Conservation (phyloP, 2,113 vertebrate genomes). For the Rattus norvegicus region DNA sequence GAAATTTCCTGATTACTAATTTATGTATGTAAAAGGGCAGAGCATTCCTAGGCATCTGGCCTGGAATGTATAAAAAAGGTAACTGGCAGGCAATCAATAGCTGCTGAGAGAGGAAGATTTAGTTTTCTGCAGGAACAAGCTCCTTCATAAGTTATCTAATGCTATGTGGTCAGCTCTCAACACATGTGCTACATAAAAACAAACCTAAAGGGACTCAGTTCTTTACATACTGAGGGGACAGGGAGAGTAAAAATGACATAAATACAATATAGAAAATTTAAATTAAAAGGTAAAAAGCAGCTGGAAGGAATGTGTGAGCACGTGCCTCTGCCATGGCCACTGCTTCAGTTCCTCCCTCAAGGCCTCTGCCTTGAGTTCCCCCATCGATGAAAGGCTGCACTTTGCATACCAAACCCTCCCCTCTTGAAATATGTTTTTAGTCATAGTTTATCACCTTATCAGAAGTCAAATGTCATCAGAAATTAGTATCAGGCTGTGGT, state of each 20-base stretch:
- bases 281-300: background rate
- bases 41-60: background rate
- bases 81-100: background rate
- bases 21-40: background rate
- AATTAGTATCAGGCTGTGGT: background rate
- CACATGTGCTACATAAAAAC: background rate
- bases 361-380: background rate
- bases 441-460: background rate
- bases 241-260: background rate
- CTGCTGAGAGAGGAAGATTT: background rate
- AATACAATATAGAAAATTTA: background rate
- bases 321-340: too few species aligned
- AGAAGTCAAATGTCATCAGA: background rate
- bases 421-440: background rate
- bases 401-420: background rate
- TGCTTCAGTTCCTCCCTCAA: background rate
- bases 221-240: background rate
- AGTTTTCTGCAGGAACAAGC: background rate
- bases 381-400: background rate
- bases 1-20: background rate
- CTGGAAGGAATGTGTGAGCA: background rate
- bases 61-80: background rate
- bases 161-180: background rate
- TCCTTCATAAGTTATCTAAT: background rate
- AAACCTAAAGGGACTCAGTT: background rate